Evolutionary conservation across 2,797 vertebrate genomes (phyloP), one percentile per base, ranked within the genome.

Genomic region (Spinibarbus caldwelli): DNA sequence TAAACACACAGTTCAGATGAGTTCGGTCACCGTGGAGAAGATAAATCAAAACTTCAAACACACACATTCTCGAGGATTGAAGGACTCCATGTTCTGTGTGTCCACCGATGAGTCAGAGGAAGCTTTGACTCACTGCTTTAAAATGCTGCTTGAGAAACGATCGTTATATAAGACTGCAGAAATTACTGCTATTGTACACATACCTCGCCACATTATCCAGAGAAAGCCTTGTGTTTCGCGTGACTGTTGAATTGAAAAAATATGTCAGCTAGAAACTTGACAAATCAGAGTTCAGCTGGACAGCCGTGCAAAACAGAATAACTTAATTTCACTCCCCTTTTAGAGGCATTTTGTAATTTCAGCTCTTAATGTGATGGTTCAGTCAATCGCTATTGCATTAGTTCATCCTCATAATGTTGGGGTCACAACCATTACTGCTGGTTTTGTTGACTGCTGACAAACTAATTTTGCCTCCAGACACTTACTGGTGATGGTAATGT

Each of bases 1-100:
- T 73, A 82, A 84, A 82, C 75, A n/a, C n/a, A 85, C 29, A 70
- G 26, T 1, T 82, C 73, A 90, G 17, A 77, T 57, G 45, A n/a
- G 72, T 29, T 82, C 86, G 82, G 78, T 5, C 34, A 23, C 68
- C n/a, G 31, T 29, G 49, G 43, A 54, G 57, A 79, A 66, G 38
- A 82, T 72, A 31, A 38, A 29, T 49, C 7, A 62, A 68, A 72
- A 31, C 29, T 71, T 82, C 1, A 59, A 62, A 70, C 59, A 66
- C 47, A 45, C 54, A 66, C 41, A 80, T 54, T 43, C 43, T 21
- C 11, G 8, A 64, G 73, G 29, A 64, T 12, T 68, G 71, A 75
- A 80, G 73, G 67, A 81, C 68, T 75, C 14, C 0, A 4, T 83
- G 82, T 83, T 83, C 82, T 75, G 64, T 52, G 59, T 21, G 62